Percentiles rank a stretch among this genome's conserved stretches.
phyloP scores from a whole-genome alignment of 2,888 invertebrate genomes.

The Thysanoteuthis rhombus region DNA sequence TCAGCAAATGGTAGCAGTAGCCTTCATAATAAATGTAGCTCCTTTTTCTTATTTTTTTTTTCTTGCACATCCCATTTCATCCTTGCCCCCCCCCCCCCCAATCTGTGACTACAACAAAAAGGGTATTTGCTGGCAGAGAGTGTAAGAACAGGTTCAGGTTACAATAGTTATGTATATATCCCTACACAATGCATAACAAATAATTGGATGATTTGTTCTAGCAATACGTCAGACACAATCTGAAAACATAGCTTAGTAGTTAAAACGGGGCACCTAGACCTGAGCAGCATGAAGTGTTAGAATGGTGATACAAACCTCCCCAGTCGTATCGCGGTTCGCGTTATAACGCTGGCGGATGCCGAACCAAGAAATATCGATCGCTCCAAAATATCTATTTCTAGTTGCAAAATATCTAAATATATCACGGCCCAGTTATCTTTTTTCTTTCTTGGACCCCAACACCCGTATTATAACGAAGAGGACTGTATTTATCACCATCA shows the following conservation, averaged over 20 bases:
- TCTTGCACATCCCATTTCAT: background rate
- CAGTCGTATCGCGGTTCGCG: too few relatives aligned
- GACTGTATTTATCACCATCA: too few relatives aligned
- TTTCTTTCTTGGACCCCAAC: too few relatives aligned
- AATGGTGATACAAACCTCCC: too few relatives aligned
- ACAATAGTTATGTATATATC: background rate
- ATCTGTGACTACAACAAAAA: background rate
- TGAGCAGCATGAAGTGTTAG: background rate
- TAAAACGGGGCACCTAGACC: background rate
- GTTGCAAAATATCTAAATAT: too few relatives aligned
- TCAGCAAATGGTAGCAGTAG: background rate
- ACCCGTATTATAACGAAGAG: too few relatives aligned
- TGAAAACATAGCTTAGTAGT: background rate
- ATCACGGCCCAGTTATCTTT: too few relatives aligned
- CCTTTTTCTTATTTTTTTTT: background rate
- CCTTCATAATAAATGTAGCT: background rate
- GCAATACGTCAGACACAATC: background rate
- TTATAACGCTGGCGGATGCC: too few relatives aligned
- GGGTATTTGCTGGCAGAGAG: background rate
- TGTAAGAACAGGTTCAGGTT: background rate
- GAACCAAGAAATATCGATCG: too few relatives aligned
- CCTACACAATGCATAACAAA: background rate
- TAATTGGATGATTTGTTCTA: background rate
- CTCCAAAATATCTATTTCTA: too few relatives aligned
- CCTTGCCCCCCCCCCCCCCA: background rate